These are phyloP conservation scores for Linyphia triangularis DNA, from an alignment of 2,888 invertebrate species.

Conservation along the genomic window DNA sequence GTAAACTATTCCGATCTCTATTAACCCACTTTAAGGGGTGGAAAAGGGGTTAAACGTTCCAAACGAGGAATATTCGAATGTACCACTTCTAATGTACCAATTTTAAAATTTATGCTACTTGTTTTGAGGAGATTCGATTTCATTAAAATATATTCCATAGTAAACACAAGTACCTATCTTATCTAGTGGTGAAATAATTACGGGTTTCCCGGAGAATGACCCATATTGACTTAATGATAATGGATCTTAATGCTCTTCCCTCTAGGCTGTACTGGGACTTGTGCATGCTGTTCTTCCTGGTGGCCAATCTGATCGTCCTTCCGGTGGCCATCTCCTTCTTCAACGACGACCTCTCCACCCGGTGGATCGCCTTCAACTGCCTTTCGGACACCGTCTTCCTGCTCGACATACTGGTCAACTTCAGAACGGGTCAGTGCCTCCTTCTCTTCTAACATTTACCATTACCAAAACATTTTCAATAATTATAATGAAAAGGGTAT, in stretches of 20 bases:
- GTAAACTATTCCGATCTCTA: too few relatives aligned
- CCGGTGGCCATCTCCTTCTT: constrained; percentile 99
- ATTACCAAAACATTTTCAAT: not conserved
- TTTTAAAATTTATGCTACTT: too few relatives aligned
- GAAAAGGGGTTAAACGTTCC: too few relatives aligned
- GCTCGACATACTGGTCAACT: constrained; percentile 99
- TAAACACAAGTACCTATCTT: too few relatives aligned
- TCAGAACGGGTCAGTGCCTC: constrained; percentile 91
- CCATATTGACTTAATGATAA: too few relatives aligned
- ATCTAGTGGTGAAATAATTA: too few relatives aligned
- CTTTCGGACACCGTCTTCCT: constrained; percentile 99
- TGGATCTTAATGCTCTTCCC: not conserved
- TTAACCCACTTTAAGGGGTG: too few relatives aligned
- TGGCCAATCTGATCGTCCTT: constrained; percentile 98
- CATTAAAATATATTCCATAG: too few relatives aligned
- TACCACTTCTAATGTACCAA: too few relatives aligned
- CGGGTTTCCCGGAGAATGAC: too few relatives aligned
- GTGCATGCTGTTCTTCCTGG: constrained; percentile 97
- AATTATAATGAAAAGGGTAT: not conserved
- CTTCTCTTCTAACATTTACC: not conserved
- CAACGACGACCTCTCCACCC: constrained; percentile 98
- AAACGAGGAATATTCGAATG: too few relatives aligned
- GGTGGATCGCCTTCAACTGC: constrained; percentile 99
- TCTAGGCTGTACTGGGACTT: constrained; percentile 99
- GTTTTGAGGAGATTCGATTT: too few relatives aligned